Evolutionary conservation across 1,140 invertebrate genomes (phyloP).

Genomic region (Condylostylus longicornis): DNA sequence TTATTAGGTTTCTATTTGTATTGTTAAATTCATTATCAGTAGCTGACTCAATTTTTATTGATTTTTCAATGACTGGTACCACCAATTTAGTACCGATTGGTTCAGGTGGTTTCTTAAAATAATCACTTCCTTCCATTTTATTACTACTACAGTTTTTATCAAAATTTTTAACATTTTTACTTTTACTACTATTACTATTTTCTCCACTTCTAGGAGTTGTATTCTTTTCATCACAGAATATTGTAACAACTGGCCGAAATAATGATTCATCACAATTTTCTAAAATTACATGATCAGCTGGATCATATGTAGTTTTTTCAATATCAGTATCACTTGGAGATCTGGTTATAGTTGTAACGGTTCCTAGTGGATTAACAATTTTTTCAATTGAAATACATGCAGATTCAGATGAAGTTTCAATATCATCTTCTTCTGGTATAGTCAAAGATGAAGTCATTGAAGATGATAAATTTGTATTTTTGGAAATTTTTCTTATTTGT

Average conservation of each 20-base stretch:
- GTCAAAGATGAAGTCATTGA: neutral
- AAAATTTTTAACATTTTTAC: conserved; percentile 9
- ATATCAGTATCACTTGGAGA: conserved; percentile 39
- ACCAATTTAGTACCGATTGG: conserved; percentile 24
- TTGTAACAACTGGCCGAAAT: conserved; percentile 42
- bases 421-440: conserved; percentile 1
- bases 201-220: neutral
- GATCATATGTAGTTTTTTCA: conserved; percentile 27
- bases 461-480: conserved; percentile 4
- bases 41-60: neutral
- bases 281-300: conserved; percentile 35
- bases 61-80: conserved; percentile 30
- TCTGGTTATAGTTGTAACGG: conserved; percentile 38
- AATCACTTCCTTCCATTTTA: conserved; percentile 1
- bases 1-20: neutral
- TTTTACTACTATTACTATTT: conserved; percentile 10
- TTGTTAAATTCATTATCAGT: neutral
- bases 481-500: too few relatives aligned
- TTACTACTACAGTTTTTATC: neutral
- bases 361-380: conserved; percentile 56
- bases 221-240: conserved; percentile 23
- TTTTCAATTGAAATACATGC: conserved; percentile 33
- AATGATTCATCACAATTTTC: conserved; percentile 46
- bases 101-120: conserved; percentile 17
- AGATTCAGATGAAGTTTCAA: too few relatives aligned